phyloP scores from a whole-genome alignment of 2,888 invertebrate species.

The Merodon equestris region DNA sequence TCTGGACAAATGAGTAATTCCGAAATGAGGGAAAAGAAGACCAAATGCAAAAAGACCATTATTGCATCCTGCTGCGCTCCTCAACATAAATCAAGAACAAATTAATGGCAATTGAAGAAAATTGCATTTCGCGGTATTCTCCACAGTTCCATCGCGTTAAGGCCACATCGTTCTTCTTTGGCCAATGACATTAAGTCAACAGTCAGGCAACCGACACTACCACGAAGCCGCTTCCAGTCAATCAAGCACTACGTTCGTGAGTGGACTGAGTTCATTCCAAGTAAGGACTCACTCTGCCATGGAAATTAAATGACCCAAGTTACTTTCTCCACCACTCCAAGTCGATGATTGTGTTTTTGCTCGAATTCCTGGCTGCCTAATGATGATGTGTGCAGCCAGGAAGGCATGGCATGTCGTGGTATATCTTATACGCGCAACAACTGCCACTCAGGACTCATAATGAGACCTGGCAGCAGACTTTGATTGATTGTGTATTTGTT shows the following conservation, averaged over 20 bases:
- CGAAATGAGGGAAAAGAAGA: too few relatives aligned
- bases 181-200: too few relatives aligned
- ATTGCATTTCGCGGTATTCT: slow-evolving; percentile 4
- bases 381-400: too few relatives aligned
- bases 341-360: too few relatives aligned
- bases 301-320: slow-evolving; percentile 11
- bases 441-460: background rate
- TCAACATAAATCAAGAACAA: slow-evolving; percentile 2
- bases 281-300: slow-evolving; percentile 3
- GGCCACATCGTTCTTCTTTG: background rate
- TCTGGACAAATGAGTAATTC: too few relatives aligned
- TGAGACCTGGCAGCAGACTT: background rate
- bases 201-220: too few relatives aligned
- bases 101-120: slow-evolving; percentile 6
- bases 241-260: background rate
- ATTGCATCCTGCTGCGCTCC: background rate
- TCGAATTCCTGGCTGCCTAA: too few relatives aligned
- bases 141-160: background rate
- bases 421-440: too few relatives aligned
- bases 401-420: too few relatives aligned
- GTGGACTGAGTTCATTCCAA: background rate
- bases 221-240: background rate
- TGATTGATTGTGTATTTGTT: slow-evolving; percentile 5
- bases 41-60: too few relatives aligned
- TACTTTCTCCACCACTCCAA: background rate